phyloP scores from a whole-genome alignment of 2,113 vertebrate genomes.

The Cephalopterus ornatus region DNA sequence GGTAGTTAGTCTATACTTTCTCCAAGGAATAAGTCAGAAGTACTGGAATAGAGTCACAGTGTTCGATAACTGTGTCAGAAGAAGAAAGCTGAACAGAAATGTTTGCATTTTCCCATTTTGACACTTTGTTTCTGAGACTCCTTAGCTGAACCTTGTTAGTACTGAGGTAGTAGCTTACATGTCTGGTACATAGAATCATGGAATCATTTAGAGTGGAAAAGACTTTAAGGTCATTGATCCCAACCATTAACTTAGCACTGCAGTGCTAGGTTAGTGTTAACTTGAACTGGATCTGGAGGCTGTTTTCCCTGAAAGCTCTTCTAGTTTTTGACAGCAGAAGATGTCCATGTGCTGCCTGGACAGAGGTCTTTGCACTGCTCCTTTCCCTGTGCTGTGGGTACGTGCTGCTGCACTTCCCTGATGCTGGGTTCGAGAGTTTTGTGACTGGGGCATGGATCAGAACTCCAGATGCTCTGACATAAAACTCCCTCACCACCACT shows the following conservation, averaged over 20 bases:
- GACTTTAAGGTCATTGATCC: background rate
- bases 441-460: background rate
- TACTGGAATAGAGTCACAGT: background rate
- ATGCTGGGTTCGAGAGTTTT: rapidly evolving
- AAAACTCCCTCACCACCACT: background rate
- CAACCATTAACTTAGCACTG: background rate
- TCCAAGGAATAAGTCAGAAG: background rate
- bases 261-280: background rate
- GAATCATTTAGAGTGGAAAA: background rate
- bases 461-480: background rate
- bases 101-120: background rate
- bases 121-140: background rate
- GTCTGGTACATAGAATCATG: background rate
- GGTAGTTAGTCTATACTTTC: background rate
- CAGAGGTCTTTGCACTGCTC: rapidly evolving
- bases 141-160: background rate
- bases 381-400: background rate
- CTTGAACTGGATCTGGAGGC: background rate
- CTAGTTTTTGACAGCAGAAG: background rate
- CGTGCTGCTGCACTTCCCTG: background rate
- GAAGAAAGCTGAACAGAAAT: background rate
- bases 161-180: background rate
- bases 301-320: background rate
- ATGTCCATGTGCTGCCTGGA: background rate
- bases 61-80: background rate